Evolutionary conservation across 1,140 invertebrate species (phyloP).

Genomic region (Campoletis sonorensis): DNA sequence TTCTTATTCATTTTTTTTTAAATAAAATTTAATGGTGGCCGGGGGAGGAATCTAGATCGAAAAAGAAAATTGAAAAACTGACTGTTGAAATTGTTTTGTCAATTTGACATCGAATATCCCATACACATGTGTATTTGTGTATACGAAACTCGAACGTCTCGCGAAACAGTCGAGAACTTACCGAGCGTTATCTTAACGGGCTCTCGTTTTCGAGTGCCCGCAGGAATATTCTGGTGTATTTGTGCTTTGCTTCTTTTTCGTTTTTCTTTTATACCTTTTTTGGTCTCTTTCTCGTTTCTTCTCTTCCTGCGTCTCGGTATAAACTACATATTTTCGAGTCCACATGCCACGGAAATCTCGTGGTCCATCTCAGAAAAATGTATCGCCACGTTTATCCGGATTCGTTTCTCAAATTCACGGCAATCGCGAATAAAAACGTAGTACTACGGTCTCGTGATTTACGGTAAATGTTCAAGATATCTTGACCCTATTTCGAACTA

Average conservation of each 20-base stretch:
- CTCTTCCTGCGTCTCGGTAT: constrained; percentile 50
- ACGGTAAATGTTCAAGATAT: too few species aligned
- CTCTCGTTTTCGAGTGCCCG: constrained; percentile 56
- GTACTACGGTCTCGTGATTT: neutral
- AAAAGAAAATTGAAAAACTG: too few species aligned
- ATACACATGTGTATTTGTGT: constrained; percentile 46
- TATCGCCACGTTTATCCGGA: neutral
- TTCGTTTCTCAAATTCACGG: neutral
- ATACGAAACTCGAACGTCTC: constrained; percentile 39
- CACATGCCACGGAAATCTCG: constrained; percentile 1
- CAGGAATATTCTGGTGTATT: constrained; percentile 48
- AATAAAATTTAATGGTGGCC: too few species aligned
- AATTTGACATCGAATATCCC: neutral
- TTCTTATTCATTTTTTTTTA: neutral
- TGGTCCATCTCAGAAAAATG: neutral
- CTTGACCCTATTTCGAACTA: too few species aligned
- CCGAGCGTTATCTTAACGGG: constrained; percentile 61
- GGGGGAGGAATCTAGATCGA: too few species aligned
- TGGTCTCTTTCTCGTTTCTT: neutral
- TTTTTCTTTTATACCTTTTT: neutral
- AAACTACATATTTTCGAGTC: constrained; percentile 39
- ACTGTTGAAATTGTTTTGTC: too few species aligned
- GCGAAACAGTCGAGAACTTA: constrained; percentile 22
- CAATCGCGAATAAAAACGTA: neutral
- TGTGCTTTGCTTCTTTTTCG: neutral